These are phyloP conservation scores for Galagoides demidoff DNA, from an alignment of 2,797 vertebrate genomes.

Conservation along the genomic window DNA sequence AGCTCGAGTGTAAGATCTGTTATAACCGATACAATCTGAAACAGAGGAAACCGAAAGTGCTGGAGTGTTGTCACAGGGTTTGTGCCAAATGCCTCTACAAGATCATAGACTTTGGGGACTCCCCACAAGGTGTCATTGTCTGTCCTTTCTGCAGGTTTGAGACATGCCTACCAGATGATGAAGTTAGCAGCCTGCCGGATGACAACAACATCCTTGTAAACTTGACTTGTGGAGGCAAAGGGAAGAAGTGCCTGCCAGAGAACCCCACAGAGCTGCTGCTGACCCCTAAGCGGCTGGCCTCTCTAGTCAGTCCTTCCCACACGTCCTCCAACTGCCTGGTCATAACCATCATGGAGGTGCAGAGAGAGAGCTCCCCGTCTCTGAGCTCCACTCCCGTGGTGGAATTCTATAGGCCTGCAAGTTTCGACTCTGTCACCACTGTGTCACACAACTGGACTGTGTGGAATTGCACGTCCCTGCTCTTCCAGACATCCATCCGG, in stretches of 20 bases:
- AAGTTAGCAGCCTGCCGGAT: conserved; percentile 92
- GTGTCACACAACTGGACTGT: conserved; percentile 93
- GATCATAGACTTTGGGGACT: conserved; percentile 94
- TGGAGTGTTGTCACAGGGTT: conserved; percentile 95
- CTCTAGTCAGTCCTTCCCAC: conserved; percentile 90
- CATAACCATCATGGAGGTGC: conserved; percentile 97
- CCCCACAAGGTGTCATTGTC: conserved; percentile 90
- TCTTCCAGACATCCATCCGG: conserved; percentile 94
- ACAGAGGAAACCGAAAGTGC: conserved; percentile 93
- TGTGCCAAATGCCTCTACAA: conserved; percentile 96
- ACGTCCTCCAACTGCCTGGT: conserved; percentile 95
- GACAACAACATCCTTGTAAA: conserved; percentile 93
- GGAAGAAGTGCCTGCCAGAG: conserved; percentile 90
- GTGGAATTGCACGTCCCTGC: conserved; percentile 94
- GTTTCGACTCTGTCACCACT: conserved; percentile 94
- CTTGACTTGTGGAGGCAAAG: conserved; percentile 90
- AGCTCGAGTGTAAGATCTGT: conserved; percentile 98
- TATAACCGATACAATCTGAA: conserved; percentile 93
- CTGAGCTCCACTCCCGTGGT: conserved; percentile 87
- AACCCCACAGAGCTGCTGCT: conserved; percentile 92
- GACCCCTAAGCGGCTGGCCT: conserved; percentile 91
- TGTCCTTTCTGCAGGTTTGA: conserved; percentile 97
- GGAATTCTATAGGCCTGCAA: conserved; percentile 91
- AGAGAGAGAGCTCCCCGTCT: conserved; percentile 87
- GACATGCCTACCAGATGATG: conserved; percentile 91